Conservation (phyloP, 1,140 invertebrate species). For the Cheumatopsyche charites region DNA sequence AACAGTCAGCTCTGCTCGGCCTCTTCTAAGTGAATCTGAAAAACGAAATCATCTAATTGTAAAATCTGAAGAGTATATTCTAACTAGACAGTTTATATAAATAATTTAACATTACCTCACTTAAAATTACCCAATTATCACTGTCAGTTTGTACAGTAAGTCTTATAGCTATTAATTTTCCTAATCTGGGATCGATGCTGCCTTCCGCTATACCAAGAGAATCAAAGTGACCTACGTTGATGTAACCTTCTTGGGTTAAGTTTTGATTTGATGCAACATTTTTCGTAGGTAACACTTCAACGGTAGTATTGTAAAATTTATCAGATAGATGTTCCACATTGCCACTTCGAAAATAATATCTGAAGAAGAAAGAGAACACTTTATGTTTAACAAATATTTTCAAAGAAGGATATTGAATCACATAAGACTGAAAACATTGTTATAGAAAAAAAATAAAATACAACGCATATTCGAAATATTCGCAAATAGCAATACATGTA, state of each 20-base stretch:
- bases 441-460: slow-evolving; percentile 14
- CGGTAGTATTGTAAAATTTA: slow-evolving; percentile 86
- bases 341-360: slow-evolving; percentile 88
- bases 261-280: slow-evolving; percentile 57
- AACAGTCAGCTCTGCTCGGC: slow-evolving; percentile 45
- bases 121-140: slow-evolving; percentile 89
- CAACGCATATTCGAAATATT: no score
- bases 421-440: not conserved
- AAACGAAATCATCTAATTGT: slow-evolving; percentile 2
- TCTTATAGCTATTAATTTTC: slow-evolving; percentile 73
- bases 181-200: slow-evolving; percentile 67
- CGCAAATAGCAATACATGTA: slow-evolving; percentile 2
- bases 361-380: slow-evolving; percentile 59
- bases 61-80: not conserved
- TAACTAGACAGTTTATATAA: not conserved
- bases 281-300: slow-evolving; percentile 77
- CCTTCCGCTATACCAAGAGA: slow-evolving; percentile 80
- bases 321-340: slow-evolving; percentile 92
- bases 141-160: slow-evolving; percentile 80
- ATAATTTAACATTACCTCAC: slow-evolving; percentile 70
- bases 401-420: not conserved
- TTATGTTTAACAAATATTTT: no score
- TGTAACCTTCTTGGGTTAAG: slow-evolving; percentile 72
- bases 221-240: slow-evolving; percentile 78
- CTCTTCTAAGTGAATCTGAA: slow-evolving; percentile 46